Evolutionary conservation across 1,140 invertebrate genomes (phyloP).

Genomic region (Dolichoris vasculosae): DNA sequence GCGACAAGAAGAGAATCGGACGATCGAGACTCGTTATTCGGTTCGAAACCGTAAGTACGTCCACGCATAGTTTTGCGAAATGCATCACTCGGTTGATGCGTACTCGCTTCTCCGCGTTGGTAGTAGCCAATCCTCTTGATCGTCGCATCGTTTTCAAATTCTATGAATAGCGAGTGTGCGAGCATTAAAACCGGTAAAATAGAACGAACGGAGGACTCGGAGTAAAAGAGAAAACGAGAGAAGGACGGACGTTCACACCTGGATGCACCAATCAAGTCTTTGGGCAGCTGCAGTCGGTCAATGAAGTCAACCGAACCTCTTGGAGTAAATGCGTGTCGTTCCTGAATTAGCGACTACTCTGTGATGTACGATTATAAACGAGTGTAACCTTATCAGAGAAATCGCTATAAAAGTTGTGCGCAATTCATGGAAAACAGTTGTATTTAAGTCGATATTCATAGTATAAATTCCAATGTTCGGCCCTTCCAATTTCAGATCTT

Average conservation of each 20-base stretch:
- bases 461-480: not conserved
- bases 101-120: too few species aligned
- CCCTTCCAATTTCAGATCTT: not conserved
- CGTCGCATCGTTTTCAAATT: not conserved
- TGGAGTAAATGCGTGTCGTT: not conserved
- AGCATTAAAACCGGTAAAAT: not conserved
- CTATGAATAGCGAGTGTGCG: slow-evolving; percentile 21
- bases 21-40: too few species aligned
- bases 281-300: slow-evolving; percentile 69
- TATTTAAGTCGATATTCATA: not conserved
- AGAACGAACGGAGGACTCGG: not conserved
- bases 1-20: too few species aligned
- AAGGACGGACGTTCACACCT: slow-evolving; percentile 59
- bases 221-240: not conserved
- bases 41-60: too few species aligned
- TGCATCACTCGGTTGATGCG: too few species aligned
- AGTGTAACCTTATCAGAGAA: slow-evolving; percentile 43
- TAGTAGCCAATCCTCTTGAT: too few species aligned
- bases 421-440: not conserved
- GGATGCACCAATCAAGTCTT: slow-evolving; percentile 67
- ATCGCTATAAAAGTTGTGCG: slow-evolving; percentile 48
- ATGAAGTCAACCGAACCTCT: slow-evolving; percentile 58
- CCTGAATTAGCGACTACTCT: slow-evolving; percentile 64
- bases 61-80: too few species aligned
- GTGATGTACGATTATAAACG: too few species aligned